Evolutionary conservation across 1,140 invertebrate species (phyloP).

Genomic region (Drosophila persimilis): DNA sequence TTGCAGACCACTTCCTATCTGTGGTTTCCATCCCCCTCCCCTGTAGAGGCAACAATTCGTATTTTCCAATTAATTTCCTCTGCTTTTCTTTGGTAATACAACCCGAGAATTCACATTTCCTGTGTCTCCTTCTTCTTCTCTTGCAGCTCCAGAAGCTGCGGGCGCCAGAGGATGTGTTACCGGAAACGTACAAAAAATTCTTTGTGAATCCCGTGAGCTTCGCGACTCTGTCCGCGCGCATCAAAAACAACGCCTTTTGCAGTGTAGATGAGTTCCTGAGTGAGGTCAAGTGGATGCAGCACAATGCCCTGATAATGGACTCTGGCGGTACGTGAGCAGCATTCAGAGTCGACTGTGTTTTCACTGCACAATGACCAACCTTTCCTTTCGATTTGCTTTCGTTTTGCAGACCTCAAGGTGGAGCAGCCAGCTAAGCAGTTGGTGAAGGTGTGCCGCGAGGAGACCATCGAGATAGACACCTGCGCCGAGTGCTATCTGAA

Average conservation of each 20-base stretch:
- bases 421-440: conserved; percentile 87
- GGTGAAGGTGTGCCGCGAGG: conserved; percentile 92
- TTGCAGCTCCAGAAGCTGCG: conserved; percentile 56
- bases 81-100: conserved; percentile 23
- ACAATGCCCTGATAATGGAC: conserved; percentile 93
- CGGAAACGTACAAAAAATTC: conserved; percentile 85
- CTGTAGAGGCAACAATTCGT: neutral
- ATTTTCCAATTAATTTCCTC: no score
- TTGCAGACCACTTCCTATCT: conserved; percentile 1
- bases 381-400: conserved; percentile 84
- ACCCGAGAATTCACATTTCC: conserved; percentile 39
- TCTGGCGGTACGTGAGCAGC: conserved; percentile 89
- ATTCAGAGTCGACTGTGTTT: neutral
- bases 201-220: conserved; percentile 94
- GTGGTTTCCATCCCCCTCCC: neutral
- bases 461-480: conserved; percentile 96
- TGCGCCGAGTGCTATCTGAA: conserved; percentile 96
- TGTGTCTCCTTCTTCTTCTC: conserved; percentile 1
- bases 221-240: conserved; percentile 89
- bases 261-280: conserved; percentile 94
- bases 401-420: conserved; percentile 87
- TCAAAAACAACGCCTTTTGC: conserved; percentile 91
- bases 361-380: no score
- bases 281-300: conserved; percentile 96
- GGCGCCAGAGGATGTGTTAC: conserved; percentile 61